Percentiles rank a stretch among this genome's conserved stretches.
phyloP scores from a whole-genome alignment of 2,888 invertebrate species.

The Chrysolina oricalcia region DNA sequence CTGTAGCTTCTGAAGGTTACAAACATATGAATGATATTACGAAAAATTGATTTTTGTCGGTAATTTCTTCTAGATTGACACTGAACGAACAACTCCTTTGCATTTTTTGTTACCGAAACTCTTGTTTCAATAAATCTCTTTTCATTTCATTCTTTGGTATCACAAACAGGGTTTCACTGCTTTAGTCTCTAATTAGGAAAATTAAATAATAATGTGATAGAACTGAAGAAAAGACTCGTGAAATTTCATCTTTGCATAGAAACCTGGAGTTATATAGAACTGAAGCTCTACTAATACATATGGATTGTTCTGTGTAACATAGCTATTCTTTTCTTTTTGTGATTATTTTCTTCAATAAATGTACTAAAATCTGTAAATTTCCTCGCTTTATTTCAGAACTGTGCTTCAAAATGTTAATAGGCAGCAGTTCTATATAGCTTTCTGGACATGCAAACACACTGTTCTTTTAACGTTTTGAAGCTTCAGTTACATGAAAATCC shows the following conservation, averaged over 20 bases:
- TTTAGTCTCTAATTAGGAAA: conserved; percentile 49
- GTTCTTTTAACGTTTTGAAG: conserved; percentile 69
- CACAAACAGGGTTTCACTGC: conserved; percentile 22
- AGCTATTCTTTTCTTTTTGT: conserved; percentile 55
- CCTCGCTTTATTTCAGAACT: conserved; percentile 65
- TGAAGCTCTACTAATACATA: conserved; percentile 50
- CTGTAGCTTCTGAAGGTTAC: no score
- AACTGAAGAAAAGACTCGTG: conserved; percentile 57
- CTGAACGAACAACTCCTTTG: not conserved
- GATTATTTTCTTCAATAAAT: conserved; percentile 54
- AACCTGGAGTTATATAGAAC: conserved; percentile 69
- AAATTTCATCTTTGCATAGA: conserved; percentile 49
- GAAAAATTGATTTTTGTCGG: no score
- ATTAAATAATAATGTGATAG: conserved; percentile 61
- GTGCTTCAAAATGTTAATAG: conserved; percentile 71
- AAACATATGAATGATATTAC: no score
- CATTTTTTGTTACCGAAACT: not conserved
- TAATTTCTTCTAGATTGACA: not conserved
- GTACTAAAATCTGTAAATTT: conserved; percentile 55
- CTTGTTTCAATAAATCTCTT: not conserved
- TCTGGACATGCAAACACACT: conserved; percentile 55
- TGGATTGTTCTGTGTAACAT: conserved; percentile 56
- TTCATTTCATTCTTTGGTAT: conserved; percentile 23
- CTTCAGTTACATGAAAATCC: conserved; percentile 63
- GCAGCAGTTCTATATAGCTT: conserved; percentile 72